Evolutionary conservation across 2,797 vertebrate species (phyloP).

Genomic region (Anolis apletophallus): DNA sequence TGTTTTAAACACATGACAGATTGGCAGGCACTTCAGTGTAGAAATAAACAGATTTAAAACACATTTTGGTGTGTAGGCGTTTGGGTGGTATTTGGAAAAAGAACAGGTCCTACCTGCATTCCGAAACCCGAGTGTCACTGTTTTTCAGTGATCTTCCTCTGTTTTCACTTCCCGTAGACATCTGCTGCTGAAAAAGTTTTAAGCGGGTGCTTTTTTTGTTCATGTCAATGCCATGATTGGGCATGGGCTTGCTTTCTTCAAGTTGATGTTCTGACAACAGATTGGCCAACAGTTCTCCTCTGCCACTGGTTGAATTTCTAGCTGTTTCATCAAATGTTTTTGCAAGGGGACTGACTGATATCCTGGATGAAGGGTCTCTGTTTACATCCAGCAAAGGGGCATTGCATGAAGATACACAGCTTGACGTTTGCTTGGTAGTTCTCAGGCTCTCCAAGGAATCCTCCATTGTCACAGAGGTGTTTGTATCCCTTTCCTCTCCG

Average conservation of each 20-base stretch:
- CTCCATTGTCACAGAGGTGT: neutral
- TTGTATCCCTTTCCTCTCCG: conserved; percentile 51
- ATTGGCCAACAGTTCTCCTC: conserved; percentile 29
- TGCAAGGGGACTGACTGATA: neutral
- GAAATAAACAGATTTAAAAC: neutral
- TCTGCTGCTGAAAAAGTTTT: conserved; percentile 43
- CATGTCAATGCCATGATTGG: conserved; percentile 21
- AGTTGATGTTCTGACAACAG: conserved; percentile 36
- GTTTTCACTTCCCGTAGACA: conserved; percentile 60
- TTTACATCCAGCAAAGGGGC: neutral
- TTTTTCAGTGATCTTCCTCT: conserved; percentile 50
- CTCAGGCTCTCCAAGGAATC: conserved; percentile 47
- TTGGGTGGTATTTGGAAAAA: too few species aligned
- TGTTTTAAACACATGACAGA: neutral
- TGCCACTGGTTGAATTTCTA: conserved; percentile 13
- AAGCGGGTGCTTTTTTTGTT: conserved; percentile 44
- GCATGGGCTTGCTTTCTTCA: conserved; percentile 44
- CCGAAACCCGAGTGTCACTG: conserved; percentile 42
- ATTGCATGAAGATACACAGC: neutral
- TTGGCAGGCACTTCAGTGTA: too few species aligned
- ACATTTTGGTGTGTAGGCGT: neutral
- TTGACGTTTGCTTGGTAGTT: neutral
- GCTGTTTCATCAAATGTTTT: conserved; percentile 47
- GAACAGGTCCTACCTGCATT: conserved; percentile 70
- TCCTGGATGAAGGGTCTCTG: conserved; percentile 30